Evolutionary conservation across 2,888 invertebrate species (phyloP).

Genomic region (Allophyes oxyacanthae): DNA sequence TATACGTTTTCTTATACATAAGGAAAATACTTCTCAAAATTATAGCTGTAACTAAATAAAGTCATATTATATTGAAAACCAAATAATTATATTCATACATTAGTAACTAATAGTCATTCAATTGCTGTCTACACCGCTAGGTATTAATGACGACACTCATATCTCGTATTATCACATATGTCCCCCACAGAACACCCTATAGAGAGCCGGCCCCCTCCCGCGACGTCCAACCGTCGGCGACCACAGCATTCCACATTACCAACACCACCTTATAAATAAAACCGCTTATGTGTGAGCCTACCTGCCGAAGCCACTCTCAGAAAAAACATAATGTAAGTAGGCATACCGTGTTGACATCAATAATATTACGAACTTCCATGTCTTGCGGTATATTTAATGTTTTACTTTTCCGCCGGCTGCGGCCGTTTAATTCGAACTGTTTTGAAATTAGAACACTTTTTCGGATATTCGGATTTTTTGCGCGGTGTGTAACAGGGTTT

Average conservation of each 20-base stretch:
- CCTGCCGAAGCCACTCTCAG: slow-evolving; percentile 76
- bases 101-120: not conserved
- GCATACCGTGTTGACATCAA: slow-evolving; percentile 79
- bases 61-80: too few species aligned
- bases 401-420: slow-evolving; percentile 30
- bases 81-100: not conserved
- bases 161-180: slow-evolving; percentile 21
- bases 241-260: slow-evolving; percentile 84
- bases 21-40: not conserved
- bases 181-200: slow-evolving; percentile 68
- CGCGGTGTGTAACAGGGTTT: not conserved
- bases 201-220: slow-evolving; percentile 64
- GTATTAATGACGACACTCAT: slow-evolving; percentile 1
- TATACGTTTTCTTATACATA: not conserved
- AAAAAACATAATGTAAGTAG: slow-evolving; percentile 66
- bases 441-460: slow-evolving; percentile 15
- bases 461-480: slow-evolving; percentile 1
- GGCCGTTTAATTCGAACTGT: slow-evolving; percentile 7
- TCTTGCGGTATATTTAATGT: slow-evolving; percentile 43
- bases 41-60: too few species aligned
- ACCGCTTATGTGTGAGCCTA: slow-evolving; percentile 79
- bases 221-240: slow-evolving; percentile 68
- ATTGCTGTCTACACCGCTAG: not conserved
- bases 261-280: slow-evolving; percentile 84
- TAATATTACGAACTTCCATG: slow-evolving; percentile 39